A percentile compares a stretch with the other conserved stretches of the same genome.
These are phyloP conservation scores for Phrynosoma blainvillii DNA, from an alignment of 2,113 vertebrate species.

Conservation along the genomic window DNA sequence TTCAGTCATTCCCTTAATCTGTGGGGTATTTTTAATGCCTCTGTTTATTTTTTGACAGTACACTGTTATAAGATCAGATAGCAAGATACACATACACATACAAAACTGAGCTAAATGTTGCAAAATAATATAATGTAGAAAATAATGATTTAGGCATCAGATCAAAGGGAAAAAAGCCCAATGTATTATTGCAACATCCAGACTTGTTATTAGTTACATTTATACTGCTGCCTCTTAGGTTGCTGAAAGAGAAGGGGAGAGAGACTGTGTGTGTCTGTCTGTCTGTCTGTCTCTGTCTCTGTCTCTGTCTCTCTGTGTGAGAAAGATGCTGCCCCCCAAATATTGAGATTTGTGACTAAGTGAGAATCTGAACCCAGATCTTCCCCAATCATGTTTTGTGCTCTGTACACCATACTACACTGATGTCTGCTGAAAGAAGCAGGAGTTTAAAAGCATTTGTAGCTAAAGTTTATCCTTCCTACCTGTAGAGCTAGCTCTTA, in stretches of 20 bases:
- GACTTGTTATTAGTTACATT: background rate
- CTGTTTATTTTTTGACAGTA: background rate
- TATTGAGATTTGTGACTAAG: background rate
- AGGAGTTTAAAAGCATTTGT: slow-evolving; percentile 6
- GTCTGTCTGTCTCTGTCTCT: background rate
- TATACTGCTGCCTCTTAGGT: background rate
- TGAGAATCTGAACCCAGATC: background rate
- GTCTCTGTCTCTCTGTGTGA: background rate
- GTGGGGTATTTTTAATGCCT: background rate
- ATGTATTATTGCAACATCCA: background rate
- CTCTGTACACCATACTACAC: background rate
- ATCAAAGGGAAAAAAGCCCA: background rate
- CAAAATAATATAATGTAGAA: background rate
- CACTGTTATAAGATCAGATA: background rate
- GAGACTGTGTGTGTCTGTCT: too few relatives aligned
- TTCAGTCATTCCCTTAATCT: background rate
- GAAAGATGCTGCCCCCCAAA: background rate
- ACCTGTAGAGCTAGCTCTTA: slow-evolving; percentile 71
- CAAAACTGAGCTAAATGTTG: background rate
- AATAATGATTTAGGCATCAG: background rate
- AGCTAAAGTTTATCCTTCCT: slow-evolving; percentile 47
- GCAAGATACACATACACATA: background rate
- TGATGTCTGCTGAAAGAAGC: background rate
- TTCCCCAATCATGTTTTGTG: background rate
- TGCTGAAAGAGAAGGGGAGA: background rate